These are phyloP conservation scores for Drosophila nigrodunni DNA, from an alignment of 1,140 invertebrate genomes.

Conservation along the genomic window DNA sequence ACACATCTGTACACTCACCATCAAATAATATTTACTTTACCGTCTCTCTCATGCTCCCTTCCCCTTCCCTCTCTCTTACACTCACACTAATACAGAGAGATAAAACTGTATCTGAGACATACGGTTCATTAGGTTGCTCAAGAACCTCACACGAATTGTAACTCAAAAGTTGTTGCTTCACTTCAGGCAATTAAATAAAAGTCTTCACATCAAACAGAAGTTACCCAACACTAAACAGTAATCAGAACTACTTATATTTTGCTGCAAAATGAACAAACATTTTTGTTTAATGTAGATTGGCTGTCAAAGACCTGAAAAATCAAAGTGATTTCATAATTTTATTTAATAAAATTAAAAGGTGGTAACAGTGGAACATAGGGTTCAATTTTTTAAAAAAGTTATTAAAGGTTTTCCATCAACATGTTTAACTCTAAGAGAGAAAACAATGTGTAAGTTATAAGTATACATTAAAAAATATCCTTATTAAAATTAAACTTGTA, in stretches of 20 bases:
- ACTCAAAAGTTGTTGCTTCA: slow-evolving; percentile 68
- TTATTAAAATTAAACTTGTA: too few species aligned
- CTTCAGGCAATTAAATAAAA: slow-evolving; percentile 69
- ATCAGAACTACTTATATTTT: slow-evolving; percentile 11
- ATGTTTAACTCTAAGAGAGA: too few species aligned
- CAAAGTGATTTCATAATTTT: neutral
- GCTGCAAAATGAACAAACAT: slow-evolving; percentile 20
- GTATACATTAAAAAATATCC: too few species aligned
- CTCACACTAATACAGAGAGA: neutral
- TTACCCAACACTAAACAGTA: slow-evolving; percentile 20
- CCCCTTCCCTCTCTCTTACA: neutral
- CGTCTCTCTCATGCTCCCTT: slow-evolving; percentile 22
- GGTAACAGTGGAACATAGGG: too few species aligned
- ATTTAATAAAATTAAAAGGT: too few species aligned
- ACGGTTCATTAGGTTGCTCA: slow-evolving; percentile 73
- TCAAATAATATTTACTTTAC: slow-evolving; percentile 81
- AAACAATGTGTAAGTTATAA: too few species aligned
- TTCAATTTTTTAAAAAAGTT: too few species aligned
- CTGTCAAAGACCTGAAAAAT: neutral
- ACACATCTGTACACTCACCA: slow-evolving; percentile 68
- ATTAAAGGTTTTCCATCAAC: too few species aligned
- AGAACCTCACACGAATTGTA: slow-evolving; percentile 51
- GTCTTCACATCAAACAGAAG: slow-evolving; percentile 41
- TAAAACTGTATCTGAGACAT: slow-evolving; percentile 16
- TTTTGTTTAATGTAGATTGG: neutral